Evolutionary conservation across 2,113 vertebrate genomes (phyloP).

Genomic region (Ophthalmolycus amberensis): DNA sequence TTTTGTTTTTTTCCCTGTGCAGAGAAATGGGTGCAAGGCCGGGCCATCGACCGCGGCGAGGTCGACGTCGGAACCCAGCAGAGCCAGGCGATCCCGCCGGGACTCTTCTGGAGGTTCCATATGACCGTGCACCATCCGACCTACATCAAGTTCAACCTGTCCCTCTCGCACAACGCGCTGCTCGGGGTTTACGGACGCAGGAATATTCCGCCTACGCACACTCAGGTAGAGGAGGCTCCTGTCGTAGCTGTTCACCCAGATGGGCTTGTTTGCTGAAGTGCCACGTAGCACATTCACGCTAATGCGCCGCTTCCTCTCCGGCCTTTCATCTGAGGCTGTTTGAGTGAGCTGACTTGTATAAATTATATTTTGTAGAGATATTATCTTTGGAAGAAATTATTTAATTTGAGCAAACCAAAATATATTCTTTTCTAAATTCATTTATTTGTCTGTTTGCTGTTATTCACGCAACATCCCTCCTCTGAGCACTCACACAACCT

Average conservation of each 20-base stretch:
- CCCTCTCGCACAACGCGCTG: constrained; percentile 93
- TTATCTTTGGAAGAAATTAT: not conserved
- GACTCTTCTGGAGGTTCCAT: constrained; percentile 98
- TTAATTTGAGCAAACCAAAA: not conserved
- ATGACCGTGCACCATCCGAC: constrained; percentile 95
- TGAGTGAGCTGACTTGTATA: not conserved
- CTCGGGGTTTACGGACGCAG: constrained; percentile 97
- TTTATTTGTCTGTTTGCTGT: not conserved
- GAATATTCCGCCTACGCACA: constrained; percentile 98
- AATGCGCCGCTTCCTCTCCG: constrained; percentile 8
- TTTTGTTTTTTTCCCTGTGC: constrained; percentile 31
- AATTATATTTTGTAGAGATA: not conserved
- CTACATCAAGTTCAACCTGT: constrained; percentile 98
- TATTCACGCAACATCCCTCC: not conserved
- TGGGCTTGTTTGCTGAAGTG: constrained; percentile 44
- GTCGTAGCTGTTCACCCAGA: constrained; percentile 51
- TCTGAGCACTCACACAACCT: not conserved
- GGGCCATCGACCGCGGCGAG: constrained; percentile 94
- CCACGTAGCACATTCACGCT: constrained; percentile 13
- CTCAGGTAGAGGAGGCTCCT: constrained; percentile 87
- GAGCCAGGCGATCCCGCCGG: constrained; percentile 94
- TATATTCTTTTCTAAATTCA: not conserved
- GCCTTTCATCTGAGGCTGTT: constrained; percentile 28
- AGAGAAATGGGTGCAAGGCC: constrained; percentile 87
- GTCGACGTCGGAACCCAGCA: constrained; percentile 93